Conservation (phyloP, 1,140 invertebrate genomes). For the Choristoneura fumiferana region DNA sequence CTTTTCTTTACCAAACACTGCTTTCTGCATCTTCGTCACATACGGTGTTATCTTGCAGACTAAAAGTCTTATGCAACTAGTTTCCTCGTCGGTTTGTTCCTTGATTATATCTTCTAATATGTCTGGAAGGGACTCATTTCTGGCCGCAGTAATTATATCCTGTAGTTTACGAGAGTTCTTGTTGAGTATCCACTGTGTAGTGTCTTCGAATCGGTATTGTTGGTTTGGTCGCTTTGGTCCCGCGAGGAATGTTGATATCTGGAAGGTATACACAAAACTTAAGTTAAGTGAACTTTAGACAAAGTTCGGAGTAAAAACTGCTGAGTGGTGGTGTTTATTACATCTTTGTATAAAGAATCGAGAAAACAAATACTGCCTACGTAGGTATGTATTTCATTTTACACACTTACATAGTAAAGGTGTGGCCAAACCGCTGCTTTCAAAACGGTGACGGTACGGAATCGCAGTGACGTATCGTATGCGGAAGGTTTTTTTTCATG, state of each 20-base stretch:
- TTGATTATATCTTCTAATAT: conserved; percentile 80
- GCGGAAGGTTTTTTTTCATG: too few species aligned
- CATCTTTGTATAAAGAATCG: too few species aligned
- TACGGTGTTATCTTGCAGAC: conserved; percentile 88
- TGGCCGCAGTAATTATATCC: conserved; percentile 78
- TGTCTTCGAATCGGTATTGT: conserved; percentile 49
- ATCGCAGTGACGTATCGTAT: too few species aligned
- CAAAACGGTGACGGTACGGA: too few species aligned
- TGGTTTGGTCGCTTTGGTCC: conserved; percentile 41
- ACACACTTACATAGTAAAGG: too few species aligned
- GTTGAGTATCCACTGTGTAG: conserved; percentile 53
- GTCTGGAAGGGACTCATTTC: conserved; percentile 81
- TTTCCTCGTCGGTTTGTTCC: conserved; percentile 78
- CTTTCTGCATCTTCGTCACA: conserved; percentile 85
- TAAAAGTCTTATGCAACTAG: conserved; percentile 84
- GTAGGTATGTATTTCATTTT: too few species aligned
- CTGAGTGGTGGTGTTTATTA: too few species aligned
- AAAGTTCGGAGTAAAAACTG: too few species aligned
- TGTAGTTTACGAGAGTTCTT: conserved; percentile 75
- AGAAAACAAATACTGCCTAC: too few species aligned
- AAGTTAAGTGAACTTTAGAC: too few species aligned
- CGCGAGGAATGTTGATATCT: conserved; percentile 77
- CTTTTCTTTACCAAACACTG: conserved; percentile 70
- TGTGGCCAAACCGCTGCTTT: too few species aligned
- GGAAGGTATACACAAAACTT: too few species aligned